Evolutionary conservation across 2,797 vertebrate species (phyloP), one percentile per base, ranked within the genome.

Genomic region (Lindbergichthys nudifrons): DNA sequence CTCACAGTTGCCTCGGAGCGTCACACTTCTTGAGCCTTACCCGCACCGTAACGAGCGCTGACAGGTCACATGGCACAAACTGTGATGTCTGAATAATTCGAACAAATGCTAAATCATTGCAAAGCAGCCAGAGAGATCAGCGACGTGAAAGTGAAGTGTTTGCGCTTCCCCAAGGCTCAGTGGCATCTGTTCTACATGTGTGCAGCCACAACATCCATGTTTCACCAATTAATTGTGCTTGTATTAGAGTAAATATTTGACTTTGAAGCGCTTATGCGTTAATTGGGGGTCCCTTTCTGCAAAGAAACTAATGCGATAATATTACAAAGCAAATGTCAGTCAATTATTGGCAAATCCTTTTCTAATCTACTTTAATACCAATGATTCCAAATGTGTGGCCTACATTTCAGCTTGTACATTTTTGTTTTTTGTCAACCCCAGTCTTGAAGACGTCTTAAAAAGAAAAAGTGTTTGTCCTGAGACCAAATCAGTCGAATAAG

Each of bases 171-270:
- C 89, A 90, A 92, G 93, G 92, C 93, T 92, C 83, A n/a, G 85
- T 68, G 83, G 89, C 92, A 94, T 90, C 92, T 94, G 92, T 92
- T 94, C 88, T 92, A 84, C 91, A 92, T 88, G 90, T 90, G 88
- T 84, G 86, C 79, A 70, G 85, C 81, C 86, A 70, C 85, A 90
- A 85, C 91, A 87, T 81, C 80, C 90, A 75, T 86, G 87, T 90
- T 92, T 87, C 91, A 84, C 80, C 89, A 92, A 93, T 94, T 94
- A 92, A 93, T 90, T 90, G 87, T 52, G 75, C 88, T 82, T 83
- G 86, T 83, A 84, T 93, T 82, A 65, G 81, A 81, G 87, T 73
- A 91, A 92, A 93, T 93, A 90, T 93, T 93, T 91, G 87, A 89
- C 85, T 92, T 85, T 88, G 81, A 85, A 83, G 79, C 48, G 53